Evolutionary conservation across 1,140 invertebrate genomes (phyloP).

Genomic region (silkworm (Bombyx mori)): DNA sequence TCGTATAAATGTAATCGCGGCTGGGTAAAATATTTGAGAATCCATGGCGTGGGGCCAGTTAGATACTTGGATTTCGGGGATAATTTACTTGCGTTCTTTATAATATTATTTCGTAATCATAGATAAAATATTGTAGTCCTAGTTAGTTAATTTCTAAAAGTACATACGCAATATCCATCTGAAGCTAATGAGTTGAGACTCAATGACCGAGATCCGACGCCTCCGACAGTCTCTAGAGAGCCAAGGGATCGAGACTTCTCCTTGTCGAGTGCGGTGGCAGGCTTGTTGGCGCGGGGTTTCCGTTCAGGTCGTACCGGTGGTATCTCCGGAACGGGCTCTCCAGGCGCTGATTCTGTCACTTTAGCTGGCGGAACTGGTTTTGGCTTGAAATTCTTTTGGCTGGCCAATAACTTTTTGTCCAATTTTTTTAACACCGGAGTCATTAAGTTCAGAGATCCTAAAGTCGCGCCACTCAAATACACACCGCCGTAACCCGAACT

Average conservation of each 20-base stretch:
- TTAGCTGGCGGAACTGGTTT: conserved; percentile 48
- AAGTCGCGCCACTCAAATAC: conserved; percentile 66
- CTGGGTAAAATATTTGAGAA: too few relatives aligned
- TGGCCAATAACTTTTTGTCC: conserved; percentile 55
- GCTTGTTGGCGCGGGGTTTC: conserved; percentile 29
- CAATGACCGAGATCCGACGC: conserved; percentile 39
- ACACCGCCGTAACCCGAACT: conserved; percentile 75
- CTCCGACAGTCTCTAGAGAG: conserved; percentile 34
- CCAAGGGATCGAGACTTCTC: conserved; percentile 54
- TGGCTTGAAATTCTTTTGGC: conserved; percentile 62
- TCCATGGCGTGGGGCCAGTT: too few relatives aligned
- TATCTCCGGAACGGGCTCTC: conserved; percentile 15
- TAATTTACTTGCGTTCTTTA: too few relatives aligned
- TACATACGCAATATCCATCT: conserved; percentile 64
- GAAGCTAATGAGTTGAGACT: conserved; percentile 58
- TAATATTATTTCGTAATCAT: too few relatives aligned
- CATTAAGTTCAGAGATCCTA: conserved; percentile 69
- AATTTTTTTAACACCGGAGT: conserved; percentile 70
- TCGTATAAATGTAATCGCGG: too few relatives aligned
- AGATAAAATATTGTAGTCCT: too few relatives aligned
- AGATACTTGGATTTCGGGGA: too few relatives aligned
- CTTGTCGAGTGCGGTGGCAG: conserved; percentile 36
- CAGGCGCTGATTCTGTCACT: conserved; percentile 22
- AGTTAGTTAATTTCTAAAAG: conserved; percentile 1
- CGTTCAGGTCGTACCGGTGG: conserved; percentile 51